These are phyloP conservation scores for Manacus vitellinus DNA, from an alignment of 2,113 vertebrate genomes.

Conservation along the genomic window DNA sequence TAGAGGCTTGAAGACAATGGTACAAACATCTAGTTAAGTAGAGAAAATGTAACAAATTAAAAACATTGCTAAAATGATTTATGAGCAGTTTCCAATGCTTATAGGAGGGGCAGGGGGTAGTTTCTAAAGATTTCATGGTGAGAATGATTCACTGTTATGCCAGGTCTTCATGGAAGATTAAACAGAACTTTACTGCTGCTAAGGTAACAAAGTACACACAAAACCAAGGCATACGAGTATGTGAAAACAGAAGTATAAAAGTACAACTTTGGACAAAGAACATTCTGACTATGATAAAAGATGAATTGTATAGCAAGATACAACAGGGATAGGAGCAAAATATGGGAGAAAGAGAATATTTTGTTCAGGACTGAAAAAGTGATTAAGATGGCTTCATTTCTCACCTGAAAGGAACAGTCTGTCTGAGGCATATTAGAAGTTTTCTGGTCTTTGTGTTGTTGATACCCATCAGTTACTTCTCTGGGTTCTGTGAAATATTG, in stretches of 20 bases:
- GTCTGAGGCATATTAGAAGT: not conserved
- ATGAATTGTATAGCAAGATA: not conserved
- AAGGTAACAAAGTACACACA: constrained; percentile 32
- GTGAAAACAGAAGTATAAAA: not conserved
- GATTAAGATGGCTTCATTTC: not conserved
- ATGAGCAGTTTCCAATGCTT: not conserved
- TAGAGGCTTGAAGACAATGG: not conserved
- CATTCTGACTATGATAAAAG: not conserved
- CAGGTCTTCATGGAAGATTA: constrained; percentile 33
- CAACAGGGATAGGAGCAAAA: not conserved
- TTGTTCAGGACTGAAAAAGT: not conserved
- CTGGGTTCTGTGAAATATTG: not conserved
- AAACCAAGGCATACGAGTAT: not conserved
- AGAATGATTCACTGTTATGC: constrained; percentile 28
- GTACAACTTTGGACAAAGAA: not conserved
- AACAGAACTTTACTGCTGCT: constrained; percentile 41
- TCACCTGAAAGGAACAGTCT: not conserved
- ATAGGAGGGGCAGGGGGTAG: not conserved
- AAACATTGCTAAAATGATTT: not conserved
- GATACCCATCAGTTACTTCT: not conserved
- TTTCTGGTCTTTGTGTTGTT: not conserved
- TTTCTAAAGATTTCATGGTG: not conserved
- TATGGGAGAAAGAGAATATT: not conserved
- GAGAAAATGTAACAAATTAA: not conserved
- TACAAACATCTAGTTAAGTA: not conserved